Percentiles rank a stretch among this genome's conserved stretches.
These are phyloP conservation scores for Caradrina clavipalpis DNA, from an alignment of 2,888 invertebrate genomes.

Conservation along the genomic window DNA sequence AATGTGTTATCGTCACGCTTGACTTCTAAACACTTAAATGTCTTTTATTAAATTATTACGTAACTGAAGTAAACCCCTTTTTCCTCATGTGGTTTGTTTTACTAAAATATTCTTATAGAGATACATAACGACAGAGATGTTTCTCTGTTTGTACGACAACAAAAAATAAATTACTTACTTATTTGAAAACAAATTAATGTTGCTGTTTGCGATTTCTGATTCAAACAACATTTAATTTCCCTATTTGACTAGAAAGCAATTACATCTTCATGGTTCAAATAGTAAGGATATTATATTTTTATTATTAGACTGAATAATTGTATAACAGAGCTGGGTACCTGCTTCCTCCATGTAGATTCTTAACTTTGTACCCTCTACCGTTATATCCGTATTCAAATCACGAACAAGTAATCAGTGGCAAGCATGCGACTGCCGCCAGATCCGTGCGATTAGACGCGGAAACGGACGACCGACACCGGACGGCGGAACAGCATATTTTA, in stretches of 20 bases:
- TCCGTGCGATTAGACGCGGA: constrained; percentile 51
- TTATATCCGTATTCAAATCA: constrained; percentile 37
- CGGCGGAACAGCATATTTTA: constrained; percentile 48
- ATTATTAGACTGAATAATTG: too few relatives aligned
- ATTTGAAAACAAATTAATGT: too few relatives aligned
- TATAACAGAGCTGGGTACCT: not conserved
- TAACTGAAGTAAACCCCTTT: not conserved
- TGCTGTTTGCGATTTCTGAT: too few relatives aligned
- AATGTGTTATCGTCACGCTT: constrained; percentile 22
- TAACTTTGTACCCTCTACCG: not conserved
- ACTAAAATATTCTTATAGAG: too few relatives aligned
- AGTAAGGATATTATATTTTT: too few relatives aligned
- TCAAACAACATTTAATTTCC: too few relatives aligned
- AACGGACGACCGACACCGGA: constrained; percentile 40
- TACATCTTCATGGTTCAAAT: too few relatives aligned
- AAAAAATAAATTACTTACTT: too few relatives aligned
- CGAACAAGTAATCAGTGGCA: constrained; percentile 50
- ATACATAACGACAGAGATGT: too few relatives aligned
- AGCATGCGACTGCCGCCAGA: constrained; percentile 50
- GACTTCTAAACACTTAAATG: constrained; percentile 2
- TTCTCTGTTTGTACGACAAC: too few relatives aligned
- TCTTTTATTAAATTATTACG: not conserved
- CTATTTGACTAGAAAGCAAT: too few relatives aligned
- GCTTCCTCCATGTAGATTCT: not conserved
- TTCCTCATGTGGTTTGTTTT: too few relatives aligned